phyloP scores from a whole-genome alignment of 2,888 invertebrate genomes.

The Philereme vetulata region DNA sequence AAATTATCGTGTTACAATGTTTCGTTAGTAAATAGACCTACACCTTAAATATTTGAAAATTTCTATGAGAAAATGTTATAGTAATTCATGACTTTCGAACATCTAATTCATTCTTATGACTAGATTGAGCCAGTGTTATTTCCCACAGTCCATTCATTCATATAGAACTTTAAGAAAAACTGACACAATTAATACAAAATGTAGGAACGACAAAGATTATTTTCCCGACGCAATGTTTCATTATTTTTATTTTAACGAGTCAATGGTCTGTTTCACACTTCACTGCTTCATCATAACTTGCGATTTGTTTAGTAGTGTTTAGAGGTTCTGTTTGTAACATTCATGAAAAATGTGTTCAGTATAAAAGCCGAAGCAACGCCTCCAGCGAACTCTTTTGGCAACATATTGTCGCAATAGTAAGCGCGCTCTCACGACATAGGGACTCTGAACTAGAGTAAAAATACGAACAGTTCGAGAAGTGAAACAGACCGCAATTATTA shows the following conservation, averaged over 20 bases:
- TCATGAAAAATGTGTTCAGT: no score
- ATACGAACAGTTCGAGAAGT: not conserved
- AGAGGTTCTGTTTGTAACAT: no score
- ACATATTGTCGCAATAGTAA: no score
- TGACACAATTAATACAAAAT: constrained; percentile 78
- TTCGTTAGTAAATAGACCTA: constrained; percentile 59
- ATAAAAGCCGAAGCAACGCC: no score
- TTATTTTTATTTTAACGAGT: constrained; percentile 15
- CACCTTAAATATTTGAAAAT: constrained; percentile 69
- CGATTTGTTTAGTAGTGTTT: not conserved
- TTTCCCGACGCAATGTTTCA: constrained; percentile 56
- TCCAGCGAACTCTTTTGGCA: no score
- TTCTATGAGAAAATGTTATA: constrained; percentile 64
- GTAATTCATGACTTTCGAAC: constrained; percentile 71
- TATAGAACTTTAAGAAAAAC: constrained; percentile 69
- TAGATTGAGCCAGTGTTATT: constrained; percentile 81
- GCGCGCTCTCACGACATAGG: no score
- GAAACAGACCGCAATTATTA: constrained; percentile 24
- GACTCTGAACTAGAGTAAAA: not conserved
- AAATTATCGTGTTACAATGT: constrained; percentile 60
- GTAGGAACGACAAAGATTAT: constrained; percentile 75
- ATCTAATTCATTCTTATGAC: constrained; percentile 82
- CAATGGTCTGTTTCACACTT: constrained; percentile 5
- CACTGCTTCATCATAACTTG: constrained; percentile 1
- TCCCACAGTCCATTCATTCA: constrained; percentile 64